Evolutionary conservation across 2,797 vertebrate species (phyloP), one percentile per base, ranked within the genome.

Genomic region (Threskiornis aethiopicus): DNA sequence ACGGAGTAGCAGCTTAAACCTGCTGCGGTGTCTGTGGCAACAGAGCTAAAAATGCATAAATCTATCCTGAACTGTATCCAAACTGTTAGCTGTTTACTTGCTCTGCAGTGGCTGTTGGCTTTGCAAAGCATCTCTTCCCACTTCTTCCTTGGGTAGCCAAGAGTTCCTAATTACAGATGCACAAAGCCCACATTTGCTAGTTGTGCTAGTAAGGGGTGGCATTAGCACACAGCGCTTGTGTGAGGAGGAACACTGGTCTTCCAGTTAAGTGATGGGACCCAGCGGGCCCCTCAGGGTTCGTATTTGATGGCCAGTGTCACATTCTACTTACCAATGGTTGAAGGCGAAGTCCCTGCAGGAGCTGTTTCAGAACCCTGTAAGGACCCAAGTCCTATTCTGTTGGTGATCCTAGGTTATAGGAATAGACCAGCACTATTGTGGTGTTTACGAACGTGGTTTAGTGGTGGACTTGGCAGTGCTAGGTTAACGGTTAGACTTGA

Each of bases 231-330:
- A 4, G 22, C 4, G 66, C n/a, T 90, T 33, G 28, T n/a, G 17
- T 21, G 47, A 57, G 28, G 26, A 83, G 57, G 21, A 39, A 25
- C 0, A 0, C 10, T 44, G 69, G 41, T 19, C n/a, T 73, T 75
- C 49, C 28, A 37, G 55, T 13, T 21, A 15, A n/a, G 55, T 20
- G 20, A 13, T 16, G 44, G 51, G 9, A 13, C 22, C 42, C 6
- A 0, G 26, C 11, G 15, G 19, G 47, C 37, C 26, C n/a, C 7
- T 4, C 7, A 3, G 62, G 58, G 21, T 33, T 46, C 1, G 0
- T 5, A 0, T 28, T 81, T 1, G 3, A 10, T n/a, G 46, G 26
- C 61, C 28, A 4, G 13, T 5, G 25, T 57, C 39, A 2, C 7
- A 2, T 51, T 51, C 29, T 16, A 2, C 13, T 71, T 78, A 6